A percentile compares a stretch with the other conserved stretches of the same genome.
phyloP scores from a whole-genome alignment of 2,113 vertebrate species.

The Pseudorhombus dupliciocellatus region DNA sequence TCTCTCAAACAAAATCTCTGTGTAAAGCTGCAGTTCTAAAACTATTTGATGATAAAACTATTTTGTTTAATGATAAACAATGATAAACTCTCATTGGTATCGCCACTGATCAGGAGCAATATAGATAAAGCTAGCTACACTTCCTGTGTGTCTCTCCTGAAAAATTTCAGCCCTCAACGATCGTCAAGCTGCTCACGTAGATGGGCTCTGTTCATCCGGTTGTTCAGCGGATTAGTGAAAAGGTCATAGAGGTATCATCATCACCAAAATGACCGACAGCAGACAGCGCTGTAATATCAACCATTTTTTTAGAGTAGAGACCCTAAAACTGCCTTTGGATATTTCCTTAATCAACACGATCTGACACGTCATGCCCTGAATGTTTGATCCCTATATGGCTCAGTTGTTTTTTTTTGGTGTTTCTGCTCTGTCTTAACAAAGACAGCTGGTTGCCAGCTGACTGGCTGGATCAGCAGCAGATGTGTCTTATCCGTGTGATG shows the following conservation, averaged over 20 bases:
- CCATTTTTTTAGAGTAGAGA: background rate
- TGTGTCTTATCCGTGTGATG: conserved; percentile 65
- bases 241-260: too few species aligned
- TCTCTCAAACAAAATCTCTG: too few species aligned
- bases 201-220: too few species aligned
- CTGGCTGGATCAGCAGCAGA: conserved; percentile 68
- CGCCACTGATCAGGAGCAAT: too few species aligned
- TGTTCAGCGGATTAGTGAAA: too few species aligned
- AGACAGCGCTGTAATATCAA: conserved; percentile 36
- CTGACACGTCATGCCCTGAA: background rate
- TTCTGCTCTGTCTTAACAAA: conserved; percentile 34
- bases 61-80: too few species aligned
- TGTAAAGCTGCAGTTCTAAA: too few species aligned
- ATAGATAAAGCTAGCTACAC: too few species aligned
- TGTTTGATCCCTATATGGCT: background rate
- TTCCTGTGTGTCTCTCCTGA: background rate
- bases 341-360: background rate
- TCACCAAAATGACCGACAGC: conserved; percentile 11
- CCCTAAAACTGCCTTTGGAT: too few species aligned
- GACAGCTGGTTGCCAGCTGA: conserved; percentile 56
- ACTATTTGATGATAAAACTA: too few species aligned
- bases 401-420: background rate
- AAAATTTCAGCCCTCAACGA: background rate
- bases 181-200: background rate
- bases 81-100: too few species aligned